Percentiles rank a stretch among this genome's conserved stretches.
These are phyloP conservation scores for Pygoscelis adeliae DNA, from an alignment of 2,113 vertebrate genomes.

Conservation along the genomic window DNA sequence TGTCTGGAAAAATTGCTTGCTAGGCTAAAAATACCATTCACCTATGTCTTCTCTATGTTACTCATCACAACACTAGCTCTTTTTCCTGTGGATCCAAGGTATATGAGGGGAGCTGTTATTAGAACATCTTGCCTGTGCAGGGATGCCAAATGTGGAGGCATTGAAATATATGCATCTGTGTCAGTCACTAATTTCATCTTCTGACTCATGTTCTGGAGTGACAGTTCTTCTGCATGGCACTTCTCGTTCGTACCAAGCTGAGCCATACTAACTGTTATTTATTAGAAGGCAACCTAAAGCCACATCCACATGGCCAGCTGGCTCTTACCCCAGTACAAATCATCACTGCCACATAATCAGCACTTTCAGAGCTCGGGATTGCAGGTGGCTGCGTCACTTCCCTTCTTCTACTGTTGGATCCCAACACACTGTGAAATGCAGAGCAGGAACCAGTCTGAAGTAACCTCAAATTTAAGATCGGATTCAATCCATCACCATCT, in stretches of 20 bases:
- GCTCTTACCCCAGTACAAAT: neutral
- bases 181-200: constrained; percentile 5
- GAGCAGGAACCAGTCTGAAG: neutral
- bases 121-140: neutral
- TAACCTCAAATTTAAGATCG: neutral
- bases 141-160: constrained; percentile 5
- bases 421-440: neutral
- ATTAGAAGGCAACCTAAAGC: neutral
- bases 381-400: neutral
- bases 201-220: constrained; percentile 2
- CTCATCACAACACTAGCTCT: neutral
- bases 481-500: neutral
- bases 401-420: neutral
- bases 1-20: neutral
- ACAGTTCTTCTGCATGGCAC: neutral
- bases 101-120: neutral
- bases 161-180: constrained; percentile 8
- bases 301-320: neutral
- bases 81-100: neutral
- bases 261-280: neutral
- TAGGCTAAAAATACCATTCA: neutral
- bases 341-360: neutral
- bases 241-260: neutral
- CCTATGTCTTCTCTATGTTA: neutral
- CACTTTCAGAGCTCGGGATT: neutral